phyloP scores from a whole-genome alignment of 2,888 invertebrate species.

The Campoletis raptor region DNA sequence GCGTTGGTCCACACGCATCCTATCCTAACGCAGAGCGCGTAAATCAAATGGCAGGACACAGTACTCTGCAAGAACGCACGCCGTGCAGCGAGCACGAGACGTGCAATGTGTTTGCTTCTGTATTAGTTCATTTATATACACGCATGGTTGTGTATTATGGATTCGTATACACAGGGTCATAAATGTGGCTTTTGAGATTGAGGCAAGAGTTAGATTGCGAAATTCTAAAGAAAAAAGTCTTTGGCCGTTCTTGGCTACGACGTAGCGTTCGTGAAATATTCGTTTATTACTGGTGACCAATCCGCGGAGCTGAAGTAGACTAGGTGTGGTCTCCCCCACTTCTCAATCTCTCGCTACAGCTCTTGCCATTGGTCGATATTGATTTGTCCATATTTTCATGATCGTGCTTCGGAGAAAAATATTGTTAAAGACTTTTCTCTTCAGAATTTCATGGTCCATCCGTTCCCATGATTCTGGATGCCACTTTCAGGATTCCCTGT shows the following conservation, averaged over 20 bases:
- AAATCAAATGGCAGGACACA: slow-evolving; percentile 68
- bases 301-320: background rate
- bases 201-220: background rate
- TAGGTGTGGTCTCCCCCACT: background rate
- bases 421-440: background rate
- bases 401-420: background rate
- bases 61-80: slow-evolving; percentile 40
- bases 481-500: background rate
- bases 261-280: background rate
- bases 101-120: slow-evolving; percentile 35
- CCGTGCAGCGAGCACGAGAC: slow-evolving; percentile 27
- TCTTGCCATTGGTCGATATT: background rate
- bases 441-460: background rate
- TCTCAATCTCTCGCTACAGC: background rate
- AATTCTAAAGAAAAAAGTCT: background rate
- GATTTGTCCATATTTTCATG: background rate
- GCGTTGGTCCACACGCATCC: slow-evolving; percentile 62
- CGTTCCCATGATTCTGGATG: background rate
- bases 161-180: background rate
- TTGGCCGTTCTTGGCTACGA: background rate
- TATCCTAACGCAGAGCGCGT: slow-evolving; percentile 56
- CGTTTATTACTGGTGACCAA: background rate
- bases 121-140: background rate
- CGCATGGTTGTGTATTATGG: slow-evolving; percentile 4
- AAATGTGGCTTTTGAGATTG: background rate